Conservation (phyloP, 2,113 vertebrate species). For the Apus apus region DNA sequence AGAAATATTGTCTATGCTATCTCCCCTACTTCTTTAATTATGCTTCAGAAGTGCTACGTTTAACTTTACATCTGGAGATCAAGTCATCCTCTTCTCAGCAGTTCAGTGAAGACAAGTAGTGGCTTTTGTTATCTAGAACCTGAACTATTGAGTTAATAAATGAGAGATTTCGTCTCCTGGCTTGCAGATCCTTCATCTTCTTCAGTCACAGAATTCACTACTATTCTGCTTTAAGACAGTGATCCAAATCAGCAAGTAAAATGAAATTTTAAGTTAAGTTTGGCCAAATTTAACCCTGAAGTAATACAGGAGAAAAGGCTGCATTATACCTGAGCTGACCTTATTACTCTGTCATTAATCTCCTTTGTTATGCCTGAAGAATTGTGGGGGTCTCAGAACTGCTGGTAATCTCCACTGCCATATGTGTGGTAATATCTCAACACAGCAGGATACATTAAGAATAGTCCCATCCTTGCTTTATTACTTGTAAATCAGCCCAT, state of each 20-base stretch:
- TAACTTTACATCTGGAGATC: not conserved
- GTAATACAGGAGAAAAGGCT: not conserved
- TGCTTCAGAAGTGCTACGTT: not conserved
- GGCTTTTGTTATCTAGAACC: not conserved
- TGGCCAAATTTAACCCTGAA: not conserved
- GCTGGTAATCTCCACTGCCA: conserved; percentile 29
- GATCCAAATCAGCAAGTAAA: not conserved
- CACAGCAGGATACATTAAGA: not conserved
- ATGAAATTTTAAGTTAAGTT: not conserved
- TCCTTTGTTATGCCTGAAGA: conserved; percentile 26
- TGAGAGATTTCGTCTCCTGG: not conserved
- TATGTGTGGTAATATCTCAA: conserved; percentile 27
- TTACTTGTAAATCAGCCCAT: conserved; percentile 58
- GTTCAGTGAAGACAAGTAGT: not conserved
- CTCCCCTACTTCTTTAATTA: not conserved
- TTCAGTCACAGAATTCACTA: not conserved
- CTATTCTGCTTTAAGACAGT: not conserved
- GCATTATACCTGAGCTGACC: conserved; percentile 26
- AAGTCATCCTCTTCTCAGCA: not conserved
- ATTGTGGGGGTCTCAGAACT: not conserved
- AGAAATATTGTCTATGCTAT: not conserved
- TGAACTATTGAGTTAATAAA: not conserved
- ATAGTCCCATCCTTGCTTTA: conserved; percentile 5
- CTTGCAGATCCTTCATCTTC: not conserved
- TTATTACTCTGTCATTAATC: conserved; percentile 45